Percentiles rank a stretch among this genome's conserved stretches.
Evolutionary conservation across 1,140 invertebrate species (phyloP).

Genomic region (Phymastichus coffea): DNA sequence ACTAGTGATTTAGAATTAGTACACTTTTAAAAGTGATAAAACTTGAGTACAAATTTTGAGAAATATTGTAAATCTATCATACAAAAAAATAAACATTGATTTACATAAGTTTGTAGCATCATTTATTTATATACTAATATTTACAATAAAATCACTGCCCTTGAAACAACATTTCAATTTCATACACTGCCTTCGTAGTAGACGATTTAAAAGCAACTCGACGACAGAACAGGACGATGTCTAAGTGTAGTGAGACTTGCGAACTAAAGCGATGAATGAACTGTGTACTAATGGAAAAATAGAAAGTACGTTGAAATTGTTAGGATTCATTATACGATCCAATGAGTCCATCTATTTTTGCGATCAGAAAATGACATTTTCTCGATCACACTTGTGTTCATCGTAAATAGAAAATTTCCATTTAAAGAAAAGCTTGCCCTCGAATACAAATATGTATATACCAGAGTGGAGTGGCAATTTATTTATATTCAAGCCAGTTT

Average conservation of each 20-base stretch:
- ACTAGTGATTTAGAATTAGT: too few relatives aligned
- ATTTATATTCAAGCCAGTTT: too few relatives aligned
- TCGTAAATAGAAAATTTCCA: constrained; percentile 6
- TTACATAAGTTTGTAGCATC: too few relatives aligned
- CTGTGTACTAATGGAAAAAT: background rate
- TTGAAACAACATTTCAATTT: too few relatives aligned
- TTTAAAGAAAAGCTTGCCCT: background rate
- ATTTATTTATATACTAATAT: background rate
- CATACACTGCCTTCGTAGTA: constrained; percentile 18
- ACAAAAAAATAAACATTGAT: too few relatives aligned
- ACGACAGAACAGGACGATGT: background rate
- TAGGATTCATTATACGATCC: background rate
- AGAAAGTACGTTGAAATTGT: background rate
- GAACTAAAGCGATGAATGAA: background rate
- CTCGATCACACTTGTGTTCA: constrained; percentile 10
- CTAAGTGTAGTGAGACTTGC: background rate
- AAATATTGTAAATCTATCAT: too few relatives aligned
- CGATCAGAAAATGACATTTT: constrained; percentile 14
- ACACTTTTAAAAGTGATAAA: too few relatives aligned
- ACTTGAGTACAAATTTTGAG: too few relatives aligned
- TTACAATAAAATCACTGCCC: background rate
- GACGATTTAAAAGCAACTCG: constrained; percentile 5
- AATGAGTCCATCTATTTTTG: background rate
- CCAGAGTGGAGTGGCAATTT: constrained; percentile 15
- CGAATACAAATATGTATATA: constrained; percentile 3